Evolutionary conservation across 2,888 invertebrate genomes (phyloP).

Genomic region (Cabera pusaria): DNA sequence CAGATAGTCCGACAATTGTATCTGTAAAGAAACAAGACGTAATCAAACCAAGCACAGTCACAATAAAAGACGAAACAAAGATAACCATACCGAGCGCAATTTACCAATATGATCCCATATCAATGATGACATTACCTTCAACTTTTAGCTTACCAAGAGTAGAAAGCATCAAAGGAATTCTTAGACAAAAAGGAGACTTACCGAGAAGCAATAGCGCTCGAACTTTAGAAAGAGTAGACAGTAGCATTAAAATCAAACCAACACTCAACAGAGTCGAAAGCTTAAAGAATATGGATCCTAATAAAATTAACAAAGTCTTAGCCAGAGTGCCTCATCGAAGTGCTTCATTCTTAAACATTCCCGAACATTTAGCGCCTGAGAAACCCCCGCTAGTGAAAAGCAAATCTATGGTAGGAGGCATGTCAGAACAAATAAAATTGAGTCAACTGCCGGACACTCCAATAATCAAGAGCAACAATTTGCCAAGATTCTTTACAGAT

Average conservation of each 20-base stretch:
- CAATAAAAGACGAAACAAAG: slow-evolving; percentile 72
- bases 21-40: slow-evolving; percentile 68
- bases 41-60: slow-evolving; percentile 70
- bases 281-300: slow-evolving; percentile 68
- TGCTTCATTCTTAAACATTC: slow-evolving; percentile 76
- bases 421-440: slow-evolving; percentile 60
- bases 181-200: slow-evolving; percentile 52
- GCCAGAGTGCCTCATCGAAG: slow-evolving; percentile 74
- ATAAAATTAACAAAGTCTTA: slow-evolving; percentile 67
- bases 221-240: slow-evolving; percentile 64
- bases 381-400: slow-evolving; percentile 70
- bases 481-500: slow-evolving; percentile 75
- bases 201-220: slow-evolving; percentile 68
- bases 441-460: slow-evolving; percentile 76
- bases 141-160: slow-evolving; percentile 63
- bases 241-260: slow-evolving; percentile 50
- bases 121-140: slow-evolving; percentile 59
- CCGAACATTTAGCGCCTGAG: slow-evolving; percentile 65
- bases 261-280: slow-evolving; percentile 70
- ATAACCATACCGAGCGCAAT: slow-evolving; percentile 66
- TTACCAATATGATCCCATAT: slow-evolving; percentile 70
- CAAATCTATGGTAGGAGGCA: slow-evolving; percentile 70
- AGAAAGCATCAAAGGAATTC: slow-evolving; percentile 72
- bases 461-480: slow-evolving; percentile 71
- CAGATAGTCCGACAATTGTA: slow-evolving; percentile 49